Percentiles rank a stretch among this genome's conserved stretches.
Conservation (phyloP, 2,888 invertebrate genomes). For the Carcina quercana region DNA sequence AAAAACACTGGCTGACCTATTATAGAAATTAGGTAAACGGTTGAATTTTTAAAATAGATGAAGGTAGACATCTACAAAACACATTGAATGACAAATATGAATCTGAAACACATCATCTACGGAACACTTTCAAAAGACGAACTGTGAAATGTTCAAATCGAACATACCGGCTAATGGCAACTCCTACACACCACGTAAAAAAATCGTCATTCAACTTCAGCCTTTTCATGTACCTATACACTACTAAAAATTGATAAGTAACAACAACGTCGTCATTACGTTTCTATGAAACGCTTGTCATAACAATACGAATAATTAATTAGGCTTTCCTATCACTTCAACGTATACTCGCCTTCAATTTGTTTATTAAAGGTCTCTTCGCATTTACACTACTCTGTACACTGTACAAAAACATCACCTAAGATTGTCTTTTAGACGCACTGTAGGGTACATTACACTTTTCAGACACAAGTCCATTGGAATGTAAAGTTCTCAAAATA, state of each 20-base stretch:
- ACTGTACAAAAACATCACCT: conserved; percentile 27
- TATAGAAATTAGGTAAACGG: too few species aligned
- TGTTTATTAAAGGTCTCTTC: conserved; percentile 26
- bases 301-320: conserved; percentile 62
- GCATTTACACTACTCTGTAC: conserved; percentile 42
- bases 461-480: conserved; percentile 22
- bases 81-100: too few species aligned
- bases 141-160: too few species aligned
- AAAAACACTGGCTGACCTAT: too few species aligned
- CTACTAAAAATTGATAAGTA: conserved; percentile 67
- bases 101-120: too few species aligned
- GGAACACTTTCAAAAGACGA: too few species aligned
- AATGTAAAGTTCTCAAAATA: conserved; percentile 25
- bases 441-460: conserved; percentile 25
- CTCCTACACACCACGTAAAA: conserved; percentile 23
- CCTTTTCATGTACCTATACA: conserved; percentile 66
- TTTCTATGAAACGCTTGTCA: conserved; percentile 68
- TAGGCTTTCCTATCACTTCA: conserved; percentile 70
- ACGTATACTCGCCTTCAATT: conserved; percentile 66
- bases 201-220: conserved; percentile 62
- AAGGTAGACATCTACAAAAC: too few species aligned
- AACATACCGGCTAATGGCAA: conserved; percentile 8
- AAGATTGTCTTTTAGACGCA: conserved; percentile 55
- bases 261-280: conserved; percentile 59
- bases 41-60: too few species aligned